A percentile compares a stretch with the other conserved stretches of the same genome.
These are phyloP conservation scores for Argyra leucocephala DNA, from an alignment of 2,888 invertebrate genomes.

Conservation along the genomic window DNA sequence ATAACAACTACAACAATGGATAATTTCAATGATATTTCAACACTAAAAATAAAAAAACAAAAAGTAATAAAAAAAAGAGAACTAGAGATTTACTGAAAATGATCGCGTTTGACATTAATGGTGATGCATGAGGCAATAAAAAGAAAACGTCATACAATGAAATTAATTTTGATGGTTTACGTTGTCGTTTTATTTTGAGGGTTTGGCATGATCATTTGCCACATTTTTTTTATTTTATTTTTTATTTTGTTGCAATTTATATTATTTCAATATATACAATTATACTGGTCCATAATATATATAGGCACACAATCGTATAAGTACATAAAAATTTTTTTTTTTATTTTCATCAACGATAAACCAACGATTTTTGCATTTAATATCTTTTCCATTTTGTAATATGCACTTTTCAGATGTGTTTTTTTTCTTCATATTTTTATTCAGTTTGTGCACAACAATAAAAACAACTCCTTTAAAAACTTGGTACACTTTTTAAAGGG, in stretches of 20 bases:
- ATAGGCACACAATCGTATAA: not conserved
- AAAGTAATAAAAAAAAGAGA: too few relatives aligned
- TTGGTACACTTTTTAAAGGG: too few relatives aligned
- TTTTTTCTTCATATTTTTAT: too few relatives aligned
- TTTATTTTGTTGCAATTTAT: not conserved
- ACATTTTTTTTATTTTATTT: not conserved
- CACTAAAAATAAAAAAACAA: too few relatives aligned
- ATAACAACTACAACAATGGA: too few relatives aligned
- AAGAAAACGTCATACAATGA: not conserved
- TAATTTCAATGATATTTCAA: too few relatives aligned
- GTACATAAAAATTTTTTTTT: not conserved
- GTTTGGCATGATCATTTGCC: constrained; percentile 4
- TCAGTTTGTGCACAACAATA: too few relatives aligned
- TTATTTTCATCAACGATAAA: not conserved
- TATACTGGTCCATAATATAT: not conserved
- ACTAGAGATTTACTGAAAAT: too few relatives aligned
- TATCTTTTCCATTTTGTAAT: not conserved
- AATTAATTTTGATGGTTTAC: not conserved
- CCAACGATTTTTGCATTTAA: constrained; percentile 2
- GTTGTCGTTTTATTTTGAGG: not conserved
- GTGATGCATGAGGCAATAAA: not conserved
- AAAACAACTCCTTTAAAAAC: too few relatives aligned
- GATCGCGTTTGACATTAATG: constrained; percentile 2
- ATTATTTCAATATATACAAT: not conserved
- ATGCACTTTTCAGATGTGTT: too few relatives aligned